Conservation (phyloP, 2,888 invertebrate genomes). For the Brachypalpus laphriformis region DNA sequence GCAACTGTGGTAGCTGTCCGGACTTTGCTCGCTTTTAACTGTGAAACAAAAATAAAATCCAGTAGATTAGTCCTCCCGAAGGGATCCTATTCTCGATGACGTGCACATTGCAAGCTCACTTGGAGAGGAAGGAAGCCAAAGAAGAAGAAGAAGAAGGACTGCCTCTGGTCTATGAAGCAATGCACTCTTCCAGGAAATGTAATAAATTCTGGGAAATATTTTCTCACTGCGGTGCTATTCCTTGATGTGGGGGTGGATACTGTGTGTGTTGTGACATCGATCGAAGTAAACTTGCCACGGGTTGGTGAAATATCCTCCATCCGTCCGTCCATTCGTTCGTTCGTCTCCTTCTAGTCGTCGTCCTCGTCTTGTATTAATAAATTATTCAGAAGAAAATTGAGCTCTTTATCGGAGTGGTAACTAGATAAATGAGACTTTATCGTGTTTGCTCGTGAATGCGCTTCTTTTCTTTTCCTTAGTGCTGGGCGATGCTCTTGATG, state of each 20-base stretch:
- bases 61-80: constrained; percentile 65
- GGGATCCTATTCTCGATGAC: constrained; percentile 37
- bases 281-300: constrained; percentile 47
- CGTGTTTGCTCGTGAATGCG: constrained; percentile 57
- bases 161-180: constrained; percentile 62
- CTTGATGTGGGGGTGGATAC: not conserved
- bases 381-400: constrained; percentile 76
- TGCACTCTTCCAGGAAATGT: constrained; percentile 64
- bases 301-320: constrained; percentile 9
- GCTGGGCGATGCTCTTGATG: constrained; percentile 11
- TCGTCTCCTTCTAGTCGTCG: not conserved
- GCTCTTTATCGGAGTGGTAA: constrained; percentile 79
- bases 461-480: constrained; percentile 2
- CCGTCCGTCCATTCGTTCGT: constrained; percentile 11
- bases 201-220: constrained; percentile 69
- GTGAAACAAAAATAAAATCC: constrained; percentile 56
- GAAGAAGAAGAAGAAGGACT: constrained; percentile 42
- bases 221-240: constrained; percentile 9
- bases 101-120: constrained; percentile 21
- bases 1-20: not conserved
- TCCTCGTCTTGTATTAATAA: constrained; percentile 56
- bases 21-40: constrained; percentile 29
- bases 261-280: constrained; percentile 53
- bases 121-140: not conserved
- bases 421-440: constrained; percentile 72